phyloP scores from a whole-genome alignment of 2,113 vertebrate genomes.

The Heptranchias perlo region DNA sequence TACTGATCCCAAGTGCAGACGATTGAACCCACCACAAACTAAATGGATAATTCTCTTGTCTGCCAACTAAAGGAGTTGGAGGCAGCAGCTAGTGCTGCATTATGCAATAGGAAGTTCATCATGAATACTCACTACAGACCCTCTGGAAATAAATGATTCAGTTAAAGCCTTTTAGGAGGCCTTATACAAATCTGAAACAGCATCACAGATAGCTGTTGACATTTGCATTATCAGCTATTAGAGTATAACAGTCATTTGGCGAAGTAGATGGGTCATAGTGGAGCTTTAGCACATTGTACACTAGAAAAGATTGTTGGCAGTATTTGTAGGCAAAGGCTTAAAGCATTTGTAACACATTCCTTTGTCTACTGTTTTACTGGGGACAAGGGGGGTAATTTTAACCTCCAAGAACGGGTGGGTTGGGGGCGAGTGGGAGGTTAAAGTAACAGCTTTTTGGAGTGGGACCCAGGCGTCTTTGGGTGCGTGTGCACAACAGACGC shows the following conservation, averaged over 20 bases:
- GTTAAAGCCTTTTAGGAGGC: neutral
- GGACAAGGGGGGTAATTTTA: neutral
- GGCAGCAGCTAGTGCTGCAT: too few relatives aligned
- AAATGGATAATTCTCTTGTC: neutral
- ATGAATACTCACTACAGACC: neutral
- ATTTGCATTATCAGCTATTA: neutral
- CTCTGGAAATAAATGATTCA: slow-evolving; percentile 11
- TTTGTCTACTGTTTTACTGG: neutral
- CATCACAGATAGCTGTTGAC: neutral
- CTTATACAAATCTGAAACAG: neutral
- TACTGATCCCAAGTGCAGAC: neutral
- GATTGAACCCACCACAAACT: neutral
- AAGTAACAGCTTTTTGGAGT: too few relatives aligned
- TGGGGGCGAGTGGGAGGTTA: too few relatives aligned
- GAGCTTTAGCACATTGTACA: neutral
- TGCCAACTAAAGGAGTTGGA: neutral
- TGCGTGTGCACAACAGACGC: too few relatives aligned
- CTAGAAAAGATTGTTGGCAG: neutral
- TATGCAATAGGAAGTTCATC: neutral
- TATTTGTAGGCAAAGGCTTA: neutral
- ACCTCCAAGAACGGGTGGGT: too few relatives aligned
- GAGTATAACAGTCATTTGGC: neutral
- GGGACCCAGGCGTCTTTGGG: too few relatives aligned
- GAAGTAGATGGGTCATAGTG: neutral
- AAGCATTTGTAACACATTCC: neutral